phyloP scores from a whole-genome alignment of 53 echinoderm and acorn worm genomes.

The Crossaster papposus region DNA sequence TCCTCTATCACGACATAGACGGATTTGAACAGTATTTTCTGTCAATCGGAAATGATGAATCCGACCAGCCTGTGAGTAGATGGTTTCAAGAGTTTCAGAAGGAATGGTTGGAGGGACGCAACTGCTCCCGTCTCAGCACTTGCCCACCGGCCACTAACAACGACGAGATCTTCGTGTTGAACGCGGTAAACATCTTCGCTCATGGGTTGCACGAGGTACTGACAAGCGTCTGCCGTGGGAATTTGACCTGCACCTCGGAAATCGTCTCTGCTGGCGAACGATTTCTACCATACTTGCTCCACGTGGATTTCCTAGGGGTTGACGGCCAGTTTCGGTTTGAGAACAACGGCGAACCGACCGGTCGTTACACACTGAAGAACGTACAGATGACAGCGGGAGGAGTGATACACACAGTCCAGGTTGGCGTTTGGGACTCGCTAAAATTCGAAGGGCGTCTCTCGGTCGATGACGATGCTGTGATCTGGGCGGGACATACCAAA shows the following conservation, averaged over 20 bases:
- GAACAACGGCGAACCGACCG: slow-evolving; percentile 33
- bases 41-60: neutral
- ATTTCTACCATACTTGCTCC: slow-evolving; percentile 25
- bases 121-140: slow-evolving; percentile 15
- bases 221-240: neutral
- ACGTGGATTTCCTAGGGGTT: slow-evolving; percentile 6
- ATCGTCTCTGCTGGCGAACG: neutral
- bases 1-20: slow-evolving; percentile 24
- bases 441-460: neutral
- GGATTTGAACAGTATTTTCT: slow-evolving; percentile 25
- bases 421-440: slow-evolving; percentile 53
- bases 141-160: slow-evolving; percentile 23
- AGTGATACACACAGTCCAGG: slow-evolving; percentile 15
- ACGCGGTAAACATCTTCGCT: slow-evolving; percentile 40
- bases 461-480: slow-evolving; percentile 16
- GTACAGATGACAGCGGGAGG: slow-evolving; percentile 8
- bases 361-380: slow-evolving; percentile 38
- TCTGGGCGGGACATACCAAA: slow-evolving; percentile 8
- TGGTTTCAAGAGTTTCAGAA: slow-evolving; percentile 32
- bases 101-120: neutral
- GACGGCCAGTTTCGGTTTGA: slow-evolving; percentile 42
- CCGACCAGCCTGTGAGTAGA: slow-evolving; percentile 6
- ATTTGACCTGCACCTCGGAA: slow-evolving; percentile 20
- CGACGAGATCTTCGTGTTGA: slow-evolving; percentile 43
- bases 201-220: slow-evolving; percentile 23